Evolutionary conservation across 1,140 invertebrate genomes (phyloP), one percentile per base, ranked within the genome.

Genomic region (Neuroterus valhalla): DNA sequence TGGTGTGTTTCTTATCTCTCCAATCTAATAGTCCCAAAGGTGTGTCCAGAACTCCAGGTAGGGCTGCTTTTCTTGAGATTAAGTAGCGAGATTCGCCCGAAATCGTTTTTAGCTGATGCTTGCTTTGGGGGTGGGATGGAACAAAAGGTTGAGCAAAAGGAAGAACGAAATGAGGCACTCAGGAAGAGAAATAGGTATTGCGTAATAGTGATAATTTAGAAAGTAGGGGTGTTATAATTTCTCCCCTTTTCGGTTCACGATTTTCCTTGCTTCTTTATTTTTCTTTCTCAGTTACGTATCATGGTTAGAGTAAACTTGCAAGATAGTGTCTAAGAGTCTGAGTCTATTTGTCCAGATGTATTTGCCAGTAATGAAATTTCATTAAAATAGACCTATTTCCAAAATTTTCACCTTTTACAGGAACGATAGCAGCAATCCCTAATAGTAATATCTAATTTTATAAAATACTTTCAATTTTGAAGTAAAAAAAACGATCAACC

Each of bases 61-160:
- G 52, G 23, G 23, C 52, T 62, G 52, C 31, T 62, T 31, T 31
- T 31, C 23, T 15, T 15, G 21, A 62, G 52, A 62, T 62, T 62
- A 62, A 31, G 52, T 62, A 31, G 52, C 52, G 52, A 62, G 52
- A 62, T 62, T 62, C 23, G 26, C 15, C 26, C 52, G 52, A 62
- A 62, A 62, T 62, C 52, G 52, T 23, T 23, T 62, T 26, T 62
- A 62, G 31, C 52, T 62, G 52, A 62, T 62, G 52, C 52, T 62
- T 15, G 52, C 11, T 31, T 62, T 5, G 23, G 23, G 31, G 52
- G 23, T 62, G 52, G 31, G 52, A 62, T 62, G 48, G 2, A 6
- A 26, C 10, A 55, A 55, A 26, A 31, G 48, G 2, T 6, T 23
- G 21, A 55, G 26, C 50, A 62, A 62, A 62, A 38, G 52, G 52